A percentile compares a stretch with the other conserved stretches of the same genome.
phyloP scores from a whole-genome alignment of 1,140 invertebrate genomes.

The Trigoniulus corallinus region DNA sequence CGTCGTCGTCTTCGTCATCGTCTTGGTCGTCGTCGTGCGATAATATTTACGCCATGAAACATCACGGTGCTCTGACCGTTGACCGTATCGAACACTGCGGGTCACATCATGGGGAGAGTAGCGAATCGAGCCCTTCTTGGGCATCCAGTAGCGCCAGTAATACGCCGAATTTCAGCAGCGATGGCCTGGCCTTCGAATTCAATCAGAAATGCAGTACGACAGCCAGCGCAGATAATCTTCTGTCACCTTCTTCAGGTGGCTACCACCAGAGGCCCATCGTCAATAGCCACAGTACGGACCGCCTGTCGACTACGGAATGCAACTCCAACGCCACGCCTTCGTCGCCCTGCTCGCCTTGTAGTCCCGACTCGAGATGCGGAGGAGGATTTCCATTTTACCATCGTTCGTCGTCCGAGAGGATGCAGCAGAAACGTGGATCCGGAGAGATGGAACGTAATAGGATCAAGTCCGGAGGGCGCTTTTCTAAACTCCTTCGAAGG shows the following conservation, averaged over 20 bases:
- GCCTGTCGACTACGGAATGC: conserved; percentile 1
- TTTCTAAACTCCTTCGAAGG: conserved; percentile 19
- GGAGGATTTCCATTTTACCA: background rate
- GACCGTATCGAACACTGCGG: background rate
- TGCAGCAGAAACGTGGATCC: conserved; percentile 1
- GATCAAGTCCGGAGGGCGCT: background rate
- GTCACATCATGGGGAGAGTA: conserved; percentile 1
- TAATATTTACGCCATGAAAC: conserved; percentile 1
- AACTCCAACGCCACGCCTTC: background rate
- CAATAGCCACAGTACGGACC: conserved; percentile 3
- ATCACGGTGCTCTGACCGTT: background rate
- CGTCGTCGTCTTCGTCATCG: too few species aligned
- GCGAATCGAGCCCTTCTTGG: conserved; percentile 14
- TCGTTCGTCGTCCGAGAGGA: background rate
- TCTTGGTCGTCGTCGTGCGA: too few species aligned
- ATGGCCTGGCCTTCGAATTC: conserved; percentile 16
- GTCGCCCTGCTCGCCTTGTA: background rate
- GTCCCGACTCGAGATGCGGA: background rate
- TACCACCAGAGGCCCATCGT: background rate
- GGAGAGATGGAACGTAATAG: background rate
- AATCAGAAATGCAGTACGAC: conserved; percentile 12
- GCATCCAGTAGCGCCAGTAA: conserved; percentile 12
- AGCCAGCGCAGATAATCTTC: conserved; percentile 13
- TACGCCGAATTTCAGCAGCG: conserved; percentile 13
- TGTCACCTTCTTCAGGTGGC: background rate